Evolutionary conservation across 2,113 vertebrate genomes (phyloP).

Genomic region (Pristiophorus japonicus): DNA sequence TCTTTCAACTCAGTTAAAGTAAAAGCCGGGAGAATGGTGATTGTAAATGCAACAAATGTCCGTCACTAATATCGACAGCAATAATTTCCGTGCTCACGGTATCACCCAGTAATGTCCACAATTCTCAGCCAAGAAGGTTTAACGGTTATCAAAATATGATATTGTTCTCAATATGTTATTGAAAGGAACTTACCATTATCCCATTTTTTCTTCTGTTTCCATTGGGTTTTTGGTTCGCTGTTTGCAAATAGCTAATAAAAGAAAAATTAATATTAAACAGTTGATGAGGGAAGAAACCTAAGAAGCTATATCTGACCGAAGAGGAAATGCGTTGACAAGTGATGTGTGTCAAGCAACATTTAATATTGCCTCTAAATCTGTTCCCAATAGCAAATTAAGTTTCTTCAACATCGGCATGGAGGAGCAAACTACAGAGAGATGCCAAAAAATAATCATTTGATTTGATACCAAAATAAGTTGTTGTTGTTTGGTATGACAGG

Average conservation of each 20-base stretch:
- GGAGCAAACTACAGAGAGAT: not conserved
- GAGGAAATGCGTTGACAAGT: too few relatives aligned
- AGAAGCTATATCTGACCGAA: not conserved
- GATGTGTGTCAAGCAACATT: not conserved
- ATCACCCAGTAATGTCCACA: not conserved
- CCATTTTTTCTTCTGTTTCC: not conserved
- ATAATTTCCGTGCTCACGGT: not conserved
- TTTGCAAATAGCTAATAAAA: conserved; percentile 10
- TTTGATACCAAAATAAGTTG: not conserved
- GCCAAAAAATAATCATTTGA: not conserved
- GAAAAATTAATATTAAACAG: not conserved
- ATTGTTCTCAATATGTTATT: not conserved
- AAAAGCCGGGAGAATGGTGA: not conserved
- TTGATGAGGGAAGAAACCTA: not conserved
- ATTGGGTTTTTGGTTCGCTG: not conserved
- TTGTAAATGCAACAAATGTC: not conserved
- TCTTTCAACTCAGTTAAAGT: not conserved
- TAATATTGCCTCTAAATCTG: not conserved
- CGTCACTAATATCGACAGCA: not conserved
- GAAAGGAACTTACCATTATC: not conserved
- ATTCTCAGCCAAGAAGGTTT: not conserved
- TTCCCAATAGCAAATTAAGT: not conserved
- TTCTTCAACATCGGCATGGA: not conserved
- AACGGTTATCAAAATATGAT: not conserved
- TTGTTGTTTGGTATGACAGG: too few relatives aligned